phyloP scores from a whole-genome alignment of 2,888 invertebrate genomes.

The Cinara cedri region DNA sequence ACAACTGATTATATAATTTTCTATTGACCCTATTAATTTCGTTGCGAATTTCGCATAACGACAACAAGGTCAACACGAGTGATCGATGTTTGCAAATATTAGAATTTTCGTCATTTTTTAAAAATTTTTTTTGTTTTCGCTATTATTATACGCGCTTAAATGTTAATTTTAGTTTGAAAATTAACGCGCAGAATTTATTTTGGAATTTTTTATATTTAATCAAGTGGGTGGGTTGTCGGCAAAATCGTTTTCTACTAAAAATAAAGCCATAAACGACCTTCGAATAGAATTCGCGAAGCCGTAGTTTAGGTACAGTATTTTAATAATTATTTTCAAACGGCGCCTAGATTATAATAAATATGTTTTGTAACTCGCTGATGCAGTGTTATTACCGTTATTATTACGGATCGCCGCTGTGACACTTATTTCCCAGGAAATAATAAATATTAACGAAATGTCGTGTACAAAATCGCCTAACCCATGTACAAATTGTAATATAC shows the following conservation, averaged over 20 bases:
- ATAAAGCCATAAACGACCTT: slow-evolving; percentile 52
- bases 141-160: neutral
- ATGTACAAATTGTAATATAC: too few relatives aligned
- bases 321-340: slow-evolving; percentile 11
- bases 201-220: slow-evolving; percentile 17
- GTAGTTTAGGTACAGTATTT: too few relatives aligned
- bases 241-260: slow-evolving; percentile 47
- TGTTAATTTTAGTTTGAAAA: slow-evolving; percentile 28
- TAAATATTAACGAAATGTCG: too few relatives aligned
- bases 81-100: slow-evolving; percentile 37
- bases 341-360: neutral
- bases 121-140: neutral
- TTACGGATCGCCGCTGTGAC: too few relatives aligned
- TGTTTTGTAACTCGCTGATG: neutral
- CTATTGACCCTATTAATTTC: slow-evolving; percentile 44
- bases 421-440: too few relatives aligned
- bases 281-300: neutral
- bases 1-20: slow-evolving; percentile 25
- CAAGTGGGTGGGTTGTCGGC: slow-evolving; percentile 35
- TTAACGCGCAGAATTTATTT: slow-evolving; percentile 41
- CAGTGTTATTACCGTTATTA: neutral
- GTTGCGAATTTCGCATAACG: slow-evolving; percentile 16
- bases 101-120: neutral
- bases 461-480: neutral
- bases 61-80: slow-evolving; percentile 1